A percentile compares a stretch with the other conserved stretches of the same genome.
Conservation (phyloP, 1,140 invertebrate species). For the Helicorthomorpha holstii region DNA sequence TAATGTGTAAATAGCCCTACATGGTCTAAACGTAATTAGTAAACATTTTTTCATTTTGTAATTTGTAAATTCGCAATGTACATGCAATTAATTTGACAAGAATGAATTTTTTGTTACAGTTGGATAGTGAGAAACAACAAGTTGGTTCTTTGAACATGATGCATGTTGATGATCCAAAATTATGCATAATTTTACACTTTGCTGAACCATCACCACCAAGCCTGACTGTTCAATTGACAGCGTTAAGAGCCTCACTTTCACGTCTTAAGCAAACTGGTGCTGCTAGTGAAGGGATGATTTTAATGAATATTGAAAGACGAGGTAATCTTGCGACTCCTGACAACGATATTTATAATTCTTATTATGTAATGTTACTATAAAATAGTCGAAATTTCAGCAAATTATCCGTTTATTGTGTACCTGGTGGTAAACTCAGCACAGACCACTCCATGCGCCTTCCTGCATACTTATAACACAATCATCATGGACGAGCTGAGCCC, state of each 20-base stretch:
- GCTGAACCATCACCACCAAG: neutral
- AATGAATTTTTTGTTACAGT: neutral
- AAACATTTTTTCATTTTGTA: too few species aligned
- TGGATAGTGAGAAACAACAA: neutral
- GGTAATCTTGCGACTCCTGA: neutral
- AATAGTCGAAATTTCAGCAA: slow-evolving; percentile 33
- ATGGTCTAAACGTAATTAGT: too few species aligned
- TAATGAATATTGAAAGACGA: slow-evolving; percentile 6
- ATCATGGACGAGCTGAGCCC: slow-evolving; percentile 68
- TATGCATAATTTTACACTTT: slow-evolving; percentile 6
- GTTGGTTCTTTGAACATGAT: neutral
- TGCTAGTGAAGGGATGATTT: slow-evolving; percentile 4
- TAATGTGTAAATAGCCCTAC: too few species aligned
- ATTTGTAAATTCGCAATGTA: too few species aligned
- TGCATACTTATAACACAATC: slow-evolving; percentile 58
- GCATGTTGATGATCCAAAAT: slow-evolving; percentile 5
- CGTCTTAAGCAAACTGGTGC: neutral
- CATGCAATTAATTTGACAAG: too few species aligned
- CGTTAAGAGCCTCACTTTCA: neutral
- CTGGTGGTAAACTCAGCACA: slow-evolving; percentile 71
- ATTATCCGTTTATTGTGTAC: slow-evolving; percentile 78
- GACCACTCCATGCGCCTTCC: slow-evolving; percentile 64
- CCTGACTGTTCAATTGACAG: slow-evolving; percentile 4
- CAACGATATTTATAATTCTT: neutral
- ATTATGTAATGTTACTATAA: neutral